Conservation (phyloP, 2,888 invertebrate genomes). For the Parelbella ahira region DNA sequence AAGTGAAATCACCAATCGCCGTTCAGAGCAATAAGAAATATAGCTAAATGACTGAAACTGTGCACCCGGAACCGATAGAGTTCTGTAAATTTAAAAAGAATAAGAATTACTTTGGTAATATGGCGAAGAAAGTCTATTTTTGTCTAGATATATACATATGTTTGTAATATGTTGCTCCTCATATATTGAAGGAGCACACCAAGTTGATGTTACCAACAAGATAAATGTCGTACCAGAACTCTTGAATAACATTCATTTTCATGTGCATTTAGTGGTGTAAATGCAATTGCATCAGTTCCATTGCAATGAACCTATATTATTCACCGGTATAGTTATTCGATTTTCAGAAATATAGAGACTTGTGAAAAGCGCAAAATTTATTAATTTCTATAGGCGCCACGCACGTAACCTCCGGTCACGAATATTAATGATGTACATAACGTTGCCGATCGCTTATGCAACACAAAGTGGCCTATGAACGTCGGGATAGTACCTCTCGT, state of each 20-base stretch:
- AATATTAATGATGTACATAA: slow-evolving; percentile 25
- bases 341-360: slow-evolving; percentile 1
- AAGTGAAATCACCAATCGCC: slow-evolving; percentile 35
- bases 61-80: slow-evolving; percentile 32
- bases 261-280: too few species aligned
- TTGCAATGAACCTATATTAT: too few species aligned
- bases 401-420: slow-evolving; percentile 17
- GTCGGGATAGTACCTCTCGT: slow-evolving; percentile 42
- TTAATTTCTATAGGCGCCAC: slow-evolving; percentile 17
- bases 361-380: slow-evolving; percentile 5
- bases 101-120: slow-evolving; percentile 25
- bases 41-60: slow-evolving; percentile 30
- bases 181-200: too few species aligned
- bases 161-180: too few species aligned
- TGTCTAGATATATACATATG: too few species aligned
- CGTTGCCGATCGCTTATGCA: slow-evolving; percentile 21
- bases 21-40: slow-evolving; percentile 21
- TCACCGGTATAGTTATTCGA: not conserved
- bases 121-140: too few species aligned
- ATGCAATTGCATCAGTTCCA: too few species aligned
- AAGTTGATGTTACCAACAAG: too few species aligned
- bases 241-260: too few species aligned
- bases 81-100: slow-evolving; percentile 19
- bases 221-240: too few species aligned
- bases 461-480: slow-evolving; percentile 23